Base-by-base conservation (phyloP, 2,113 vertebrate species). In the Centropus unirufus region DNA sequence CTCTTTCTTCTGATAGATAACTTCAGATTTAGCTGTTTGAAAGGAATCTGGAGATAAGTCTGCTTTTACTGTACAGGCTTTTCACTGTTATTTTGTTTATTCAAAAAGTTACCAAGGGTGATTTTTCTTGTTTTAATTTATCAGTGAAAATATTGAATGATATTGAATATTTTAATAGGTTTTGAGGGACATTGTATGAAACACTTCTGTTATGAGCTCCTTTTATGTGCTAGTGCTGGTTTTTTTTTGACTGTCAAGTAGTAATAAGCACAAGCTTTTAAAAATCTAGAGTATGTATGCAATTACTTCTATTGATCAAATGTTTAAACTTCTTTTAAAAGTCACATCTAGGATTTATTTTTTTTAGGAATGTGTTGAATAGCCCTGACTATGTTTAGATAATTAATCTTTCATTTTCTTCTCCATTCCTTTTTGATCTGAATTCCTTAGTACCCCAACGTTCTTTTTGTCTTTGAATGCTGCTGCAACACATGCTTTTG, bases 331-430 rank as follows among this genome's bases (percentile, higher is more conserved):
- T 64, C 40, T 87, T 23, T 22, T 19, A 55, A 57, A 36, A 73
- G 18, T 42, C 24, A 3, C 8, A 20, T 47, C 0, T 2, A 59
- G 6, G 12, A 11, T 80, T 2, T 36, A 36, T 36, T 8, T 75
- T 74, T 74, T 76, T 63, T 70, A 52, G 3, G 23, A 59, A 34
- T 7, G 4, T 36, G 8, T 24, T 80, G 22, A 84, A n/a, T 44
- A 86, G 12, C 18, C 12, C 4, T 76, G 46, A 27, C 6, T 59
- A 18, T 72, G 15, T 62, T 93, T 58, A 90, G 57, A 3, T 87
- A 78, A 57, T 34, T 44, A 30, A 16, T 57, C 5, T 91, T 81
- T 10, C 1, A 1, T 8, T 79, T 74, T 55, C 4, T 87, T 75
- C 39, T 61, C 3, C 2, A 3, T 70, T 87, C 5, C 8, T 66